Evolutionary conservation across 2,888 invertebrate species (phyloP).

Genomic region (Rhorus exstirpatorius): DNA sequence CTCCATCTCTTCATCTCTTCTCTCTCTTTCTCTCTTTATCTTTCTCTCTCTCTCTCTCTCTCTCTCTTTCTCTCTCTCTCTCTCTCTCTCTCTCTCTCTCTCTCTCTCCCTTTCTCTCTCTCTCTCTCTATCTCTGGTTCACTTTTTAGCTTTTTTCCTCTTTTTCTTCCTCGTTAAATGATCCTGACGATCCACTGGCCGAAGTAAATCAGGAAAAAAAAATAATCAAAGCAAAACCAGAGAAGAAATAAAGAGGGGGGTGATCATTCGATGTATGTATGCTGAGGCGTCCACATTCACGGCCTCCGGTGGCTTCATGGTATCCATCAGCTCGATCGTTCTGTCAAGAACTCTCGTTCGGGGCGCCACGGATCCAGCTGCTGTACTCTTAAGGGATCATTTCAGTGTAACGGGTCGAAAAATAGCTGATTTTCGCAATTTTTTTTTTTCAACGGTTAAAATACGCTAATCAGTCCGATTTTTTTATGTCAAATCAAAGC

Average conservation of each 20-base stretch:
- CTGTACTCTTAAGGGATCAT: conserved; percentile 17
- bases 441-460: no score
- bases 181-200: conserved; percentile 63
- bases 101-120: no score
- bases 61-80: neutral
- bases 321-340: conserved; percentile 67
- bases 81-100: neutral
- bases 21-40: neutral
- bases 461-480: no score
- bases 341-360: conserved; percentile 78
- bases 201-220: conserved; percentile 67
- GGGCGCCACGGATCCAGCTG: conserved; percentile 77
- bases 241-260: conserved; percentile 76
- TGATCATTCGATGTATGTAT: conserved; percentile 70
- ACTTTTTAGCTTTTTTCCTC: conserved; percentile 23
- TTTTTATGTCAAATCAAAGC: no score
- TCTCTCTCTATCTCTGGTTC: no score
- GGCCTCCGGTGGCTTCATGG: conserved; percentile 44
- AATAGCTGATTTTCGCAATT: no score
- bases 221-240: conserved; percentile 43
- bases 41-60: conserved; percentile 8
- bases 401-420: no score
- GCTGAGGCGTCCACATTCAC: conserved; percentile 60
- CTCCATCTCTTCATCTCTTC: conserved; percentile 65
- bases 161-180: conserved; percentile 74